These are phyloP conservation scores for Cantharis flavilabris DNA, from an alignment of 2,888 invertebrate genomes.

Conservation along the genomic window DNA sequence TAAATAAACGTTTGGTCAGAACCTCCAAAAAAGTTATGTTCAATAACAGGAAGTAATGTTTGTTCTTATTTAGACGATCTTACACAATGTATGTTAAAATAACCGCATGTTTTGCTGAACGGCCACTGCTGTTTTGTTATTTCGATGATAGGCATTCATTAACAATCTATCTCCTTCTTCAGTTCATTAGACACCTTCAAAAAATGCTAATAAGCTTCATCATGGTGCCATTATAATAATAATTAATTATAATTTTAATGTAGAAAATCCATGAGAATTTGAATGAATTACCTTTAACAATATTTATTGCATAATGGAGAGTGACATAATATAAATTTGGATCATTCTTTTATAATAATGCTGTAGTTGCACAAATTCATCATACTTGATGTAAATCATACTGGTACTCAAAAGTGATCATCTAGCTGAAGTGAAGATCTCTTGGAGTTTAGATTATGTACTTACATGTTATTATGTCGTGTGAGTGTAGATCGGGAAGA, in stretches of 20 bases:
- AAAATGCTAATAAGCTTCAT: not conserved
- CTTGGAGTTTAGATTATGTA: not conserved
- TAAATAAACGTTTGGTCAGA: not conserved
- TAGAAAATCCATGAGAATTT: not conserved
- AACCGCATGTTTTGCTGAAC: not conserved
- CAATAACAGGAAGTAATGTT: not conserved
- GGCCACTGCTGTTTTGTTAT: not conserved
- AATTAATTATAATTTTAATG: not conserved
- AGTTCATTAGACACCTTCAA: not conserved
- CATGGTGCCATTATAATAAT: not conserved
- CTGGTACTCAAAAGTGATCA: not conserved
- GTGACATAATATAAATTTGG: not conserved
- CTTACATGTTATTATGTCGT: no score
- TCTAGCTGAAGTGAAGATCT: not conserved
- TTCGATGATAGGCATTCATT: not conserved
- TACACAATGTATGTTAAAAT: not conserved
- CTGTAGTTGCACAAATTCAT: not conserved
- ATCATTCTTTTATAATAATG: not conserved
- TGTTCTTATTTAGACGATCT: no score
- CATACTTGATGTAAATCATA: not conserved
- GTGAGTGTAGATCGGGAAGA: not conserved
- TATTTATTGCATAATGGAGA: not conserved
- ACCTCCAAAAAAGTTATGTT: not conserved
- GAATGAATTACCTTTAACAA: not conserved
- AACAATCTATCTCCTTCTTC: not conserved